Evolutionary conservation across 2,797 vertebrate species (phyloP).

Genomic region (Chloroceryle inda): DNA sequence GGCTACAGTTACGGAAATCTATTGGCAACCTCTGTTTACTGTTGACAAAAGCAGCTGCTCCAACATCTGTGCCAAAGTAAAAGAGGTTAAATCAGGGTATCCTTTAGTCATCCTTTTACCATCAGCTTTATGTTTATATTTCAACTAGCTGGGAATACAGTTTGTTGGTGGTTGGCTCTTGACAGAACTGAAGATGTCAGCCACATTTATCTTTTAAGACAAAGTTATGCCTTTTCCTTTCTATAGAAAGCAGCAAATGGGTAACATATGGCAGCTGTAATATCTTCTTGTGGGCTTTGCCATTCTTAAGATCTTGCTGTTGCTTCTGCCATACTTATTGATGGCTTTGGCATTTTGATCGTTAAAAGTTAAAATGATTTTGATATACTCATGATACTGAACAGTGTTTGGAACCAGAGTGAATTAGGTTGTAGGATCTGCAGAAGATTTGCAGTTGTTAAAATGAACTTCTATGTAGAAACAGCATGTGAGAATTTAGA

Average conservation of each 20-base stretch:
- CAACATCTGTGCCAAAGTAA: not conserved
- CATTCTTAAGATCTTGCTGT: not conserved
- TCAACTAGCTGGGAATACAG: not conserved
- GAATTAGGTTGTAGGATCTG: not conserved
- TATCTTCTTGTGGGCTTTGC: not conserved
- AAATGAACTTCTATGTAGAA: not conserved
- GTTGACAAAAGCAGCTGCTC: not conserved
- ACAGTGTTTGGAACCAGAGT: not conserved
- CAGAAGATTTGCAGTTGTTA: not conserved
- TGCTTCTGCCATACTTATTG: not conserved
- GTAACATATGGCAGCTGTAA: not conserved
- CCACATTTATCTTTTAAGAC: not conserved
- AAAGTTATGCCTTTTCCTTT: not conserved
- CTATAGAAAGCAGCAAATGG: not conserved
- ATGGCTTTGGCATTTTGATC: not conserved
- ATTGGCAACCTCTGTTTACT: not conserved
- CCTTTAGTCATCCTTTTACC: not conserved
- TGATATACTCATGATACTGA: not conserved
- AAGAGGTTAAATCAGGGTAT: not conserved
- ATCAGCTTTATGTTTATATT: not conserved
- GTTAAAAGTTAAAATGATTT: not conserved
- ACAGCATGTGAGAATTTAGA: not conserved
- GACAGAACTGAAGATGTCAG: not conserved
- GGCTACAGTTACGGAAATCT: not conserved
- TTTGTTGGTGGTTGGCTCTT: not conserved